Evolutionary conservation across 2,113 vertebrate species (phyloP).

Genomic region (Jaculus jaculus): DNA sequence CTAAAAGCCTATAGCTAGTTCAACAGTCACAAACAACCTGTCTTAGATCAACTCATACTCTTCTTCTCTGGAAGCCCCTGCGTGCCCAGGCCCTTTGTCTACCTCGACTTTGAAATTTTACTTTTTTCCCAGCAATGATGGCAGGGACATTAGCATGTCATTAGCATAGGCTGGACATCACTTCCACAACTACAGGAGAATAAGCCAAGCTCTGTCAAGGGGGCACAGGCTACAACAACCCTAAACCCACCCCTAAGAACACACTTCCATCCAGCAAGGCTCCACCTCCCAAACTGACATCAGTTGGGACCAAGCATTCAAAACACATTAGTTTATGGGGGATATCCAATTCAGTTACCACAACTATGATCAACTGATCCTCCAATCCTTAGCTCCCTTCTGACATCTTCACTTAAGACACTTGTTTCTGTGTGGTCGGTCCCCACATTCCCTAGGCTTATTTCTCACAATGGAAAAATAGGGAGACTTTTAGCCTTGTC

Average conservation of each 20-base stretch:
- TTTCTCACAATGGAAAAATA: background rate
- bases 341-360: too few species aligned
- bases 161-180: too few species aligned
- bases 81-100: background rate
- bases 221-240: too few species aligned
- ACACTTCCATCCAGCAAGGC: too few species aligned
- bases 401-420: background rate
- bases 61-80: background rate
- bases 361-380: background rate
- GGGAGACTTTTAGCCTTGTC: background rate
- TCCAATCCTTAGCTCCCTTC: background rate
- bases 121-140: background rate
- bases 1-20: conserved; percentile 16
- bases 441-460: background rate
- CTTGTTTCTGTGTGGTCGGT: background rate
- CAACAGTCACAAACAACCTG: background rate
- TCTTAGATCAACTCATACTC: background rate
- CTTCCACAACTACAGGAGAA: too few species aligned
- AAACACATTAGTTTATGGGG: too few species aligned
- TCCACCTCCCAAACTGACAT: too few species aligned
- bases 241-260: too few species aligned
- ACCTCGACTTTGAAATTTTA: background rate
- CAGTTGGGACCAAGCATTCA: too few species aligned
- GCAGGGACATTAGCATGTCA: too few species aligned
- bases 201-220: too few species aligned